These are phyloP conservation scores for Clanis bilineata DNA, from an alignment of 2,888 invertebrate species.

Conservation along the genomic window DNA sequence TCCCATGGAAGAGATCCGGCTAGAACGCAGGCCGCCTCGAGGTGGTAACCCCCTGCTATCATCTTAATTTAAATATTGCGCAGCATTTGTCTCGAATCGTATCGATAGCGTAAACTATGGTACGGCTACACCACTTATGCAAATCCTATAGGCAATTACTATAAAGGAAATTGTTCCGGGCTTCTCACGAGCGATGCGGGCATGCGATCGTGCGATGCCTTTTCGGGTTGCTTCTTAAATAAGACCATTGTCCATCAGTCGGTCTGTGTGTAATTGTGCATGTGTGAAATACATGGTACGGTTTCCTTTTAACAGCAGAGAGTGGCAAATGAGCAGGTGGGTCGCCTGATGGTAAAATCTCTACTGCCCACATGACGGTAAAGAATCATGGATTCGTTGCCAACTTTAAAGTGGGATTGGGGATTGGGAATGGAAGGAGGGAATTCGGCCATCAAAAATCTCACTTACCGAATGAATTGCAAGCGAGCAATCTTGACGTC, in stretches of 20 bases:
- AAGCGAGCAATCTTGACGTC: too few species aligned
- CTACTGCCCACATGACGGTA: too few species aligned
- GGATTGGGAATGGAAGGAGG: too few species aligned
- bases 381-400: too few species aligned
- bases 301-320: neutral
- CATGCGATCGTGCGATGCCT: constrained; percentile 45
- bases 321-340: too few species aligned
- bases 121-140: constrained; percentile 53
- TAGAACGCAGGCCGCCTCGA: too few species aligned
- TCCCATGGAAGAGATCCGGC: too few species aligned
- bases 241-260: constrained; percentile 22
- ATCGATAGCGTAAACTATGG: constrained; percentile 18
- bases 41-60: too few species aligned
- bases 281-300: constrained; percentile 15
- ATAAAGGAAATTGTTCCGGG: constrained; percentile 63
- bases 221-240: constrained; percentile 37
- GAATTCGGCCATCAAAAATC: too few species aligned
- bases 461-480: too few species aligned
- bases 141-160: constrained; percentile 70
- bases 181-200: constrained; percentile 36
- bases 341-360: too few species aligned
- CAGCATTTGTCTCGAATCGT: constrained; percentile 15
- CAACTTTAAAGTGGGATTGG: too few species aligned
- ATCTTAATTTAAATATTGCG: neutral
- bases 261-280: constrained; percentile 21